Evolutionary conservation across 2,888 invertebrate genomes (phyloP).

Genomic region (Ypsolopha scabrella): DNA sequence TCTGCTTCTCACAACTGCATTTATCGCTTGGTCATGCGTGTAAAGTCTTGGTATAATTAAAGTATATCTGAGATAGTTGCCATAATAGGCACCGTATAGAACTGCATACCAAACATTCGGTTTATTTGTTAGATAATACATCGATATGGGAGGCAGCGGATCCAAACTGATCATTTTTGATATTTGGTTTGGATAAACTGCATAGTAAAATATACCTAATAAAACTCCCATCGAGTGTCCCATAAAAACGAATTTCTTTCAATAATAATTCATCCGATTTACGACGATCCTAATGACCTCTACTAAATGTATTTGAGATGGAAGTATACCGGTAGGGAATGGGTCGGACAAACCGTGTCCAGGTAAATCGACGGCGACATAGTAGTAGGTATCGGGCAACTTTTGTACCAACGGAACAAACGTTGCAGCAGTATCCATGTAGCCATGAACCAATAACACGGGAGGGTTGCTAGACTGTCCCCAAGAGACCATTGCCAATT

Average conservation of each 20-base stretch:
- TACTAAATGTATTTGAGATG: conserved; percentile 14
- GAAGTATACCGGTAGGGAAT: conserved; percentile 34
- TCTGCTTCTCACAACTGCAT: conserved; percentile 43
- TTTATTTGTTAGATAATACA: conserved; percentile 7
- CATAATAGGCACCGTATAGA: conserved; percentile 32
- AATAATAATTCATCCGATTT: conserved; percentile 28
- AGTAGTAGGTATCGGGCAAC: conserved; percentile 38
- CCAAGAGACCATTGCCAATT: conserved; percentile 3
- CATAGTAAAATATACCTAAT: conserved; percentile 34
- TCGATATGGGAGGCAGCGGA: conserved; percentile 7
- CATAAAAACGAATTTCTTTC: conserved; percentile 27
- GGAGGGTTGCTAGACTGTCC: conserved; percentile 15
- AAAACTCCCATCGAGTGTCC: conserved; percentile 33
- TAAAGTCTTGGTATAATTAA: conserved; percentile 16
- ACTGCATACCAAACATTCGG: conserved; percentile 17
- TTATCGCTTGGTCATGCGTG: conserved; percentile 40
- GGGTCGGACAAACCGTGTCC: conserved; percentile 70
- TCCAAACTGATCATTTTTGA: conserved; percentile 49
- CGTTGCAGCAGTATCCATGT: conserved; percentile 70
- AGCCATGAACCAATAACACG: conserved; percentile 66
- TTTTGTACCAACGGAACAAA: conserved; percentile 62
- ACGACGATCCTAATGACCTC: conserved; percentile 19
- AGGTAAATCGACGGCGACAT: conserved; percentile 57
- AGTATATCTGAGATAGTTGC: conserved; percentile 13
- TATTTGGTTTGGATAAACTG: conserved; percentile 58